Evolutionary conservation across 2,113 vertebrate genomes (phyloP).

Genomic region (Dasypus novemcinctus): DNA sequence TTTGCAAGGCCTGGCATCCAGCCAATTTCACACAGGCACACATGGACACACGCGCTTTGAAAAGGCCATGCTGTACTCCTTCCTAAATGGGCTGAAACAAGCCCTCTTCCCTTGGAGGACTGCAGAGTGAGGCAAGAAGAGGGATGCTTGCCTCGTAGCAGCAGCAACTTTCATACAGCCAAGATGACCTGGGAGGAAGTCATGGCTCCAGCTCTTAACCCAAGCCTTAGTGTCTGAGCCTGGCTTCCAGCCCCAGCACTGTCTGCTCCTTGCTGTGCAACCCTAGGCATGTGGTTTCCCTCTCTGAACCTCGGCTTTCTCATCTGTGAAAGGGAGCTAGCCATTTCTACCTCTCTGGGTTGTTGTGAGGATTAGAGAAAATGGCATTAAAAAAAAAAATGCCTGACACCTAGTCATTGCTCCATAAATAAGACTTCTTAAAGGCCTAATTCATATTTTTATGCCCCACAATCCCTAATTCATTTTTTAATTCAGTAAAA

Average conservation of each 20-base stretch:
- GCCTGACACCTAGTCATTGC: neutral
- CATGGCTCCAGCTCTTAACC: neutral
- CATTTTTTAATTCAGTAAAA: neutral
- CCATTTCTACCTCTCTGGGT: neutral
- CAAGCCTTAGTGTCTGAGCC: neutral
- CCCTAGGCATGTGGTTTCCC: neutral
- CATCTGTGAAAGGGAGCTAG: neutral
- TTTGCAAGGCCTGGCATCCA: neutral
- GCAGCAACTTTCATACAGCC: neutral
- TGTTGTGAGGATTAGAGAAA: neutral
- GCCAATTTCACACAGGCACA: neutral
- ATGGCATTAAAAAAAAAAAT: neutral
- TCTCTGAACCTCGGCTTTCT: neutral
- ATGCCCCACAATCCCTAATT: too few relatives aligned
- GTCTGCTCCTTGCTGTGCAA: neutral
- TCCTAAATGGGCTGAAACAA: neutral
- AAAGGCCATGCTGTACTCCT: neutral
- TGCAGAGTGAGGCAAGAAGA: neutral
- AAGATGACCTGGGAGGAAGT: neutral
- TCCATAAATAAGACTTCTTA: neutral
- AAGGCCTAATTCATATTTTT: neutral
- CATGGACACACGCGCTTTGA: neutral
- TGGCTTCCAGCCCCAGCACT: neutral
- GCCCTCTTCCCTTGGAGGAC: neutral
- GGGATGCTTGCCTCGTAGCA: neutral